Percentiles rank a stretch among this genome's conserved stretches.
phyloP scores from a whole-genome alignment of 2,797 vertebrate genomes.

The Phataginus tricuspis region DNA sequence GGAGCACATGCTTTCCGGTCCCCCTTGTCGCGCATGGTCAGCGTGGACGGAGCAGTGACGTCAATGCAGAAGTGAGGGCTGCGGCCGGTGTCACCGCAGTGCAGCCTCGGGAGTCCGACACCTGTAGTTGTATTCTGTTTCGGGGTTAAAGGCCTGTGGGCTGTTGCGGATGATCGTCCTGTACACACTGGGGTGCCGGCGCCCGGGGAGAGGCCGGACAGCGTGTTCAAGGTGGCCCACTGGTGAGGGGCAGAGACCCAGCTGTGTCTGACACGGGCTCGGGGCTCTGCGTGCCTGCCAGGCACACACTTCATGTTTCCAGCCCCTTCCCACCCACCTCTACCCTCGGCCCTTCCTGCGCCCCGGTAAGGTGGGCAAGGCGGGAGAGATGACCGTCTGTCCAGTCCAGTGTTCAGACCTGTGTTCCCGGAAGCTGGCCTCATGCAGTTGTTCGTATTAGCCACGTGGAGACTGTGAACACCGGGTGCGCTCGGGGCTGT shows the following conservation, averaged over 20 bases:
- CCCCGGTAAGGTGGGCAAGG: rapidly evolving
- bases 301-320: not conserved
- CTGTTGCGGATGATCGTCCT: not conserved
- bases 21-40: not conserved
- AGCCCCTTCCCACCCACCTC: not conserved
- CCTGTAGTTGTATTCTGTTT: not conserved
- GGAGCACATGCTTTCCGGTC: too few species aligned
- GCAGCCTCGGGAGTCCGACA: not conserved
- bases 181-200: not conserved
- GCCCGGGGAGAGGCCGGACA: too few species aligned
- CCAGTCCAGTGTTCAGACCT: not conserved
- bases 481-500: not conserved
- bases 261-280: too few species aligned
- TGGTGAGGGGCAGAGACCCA: not conserved
- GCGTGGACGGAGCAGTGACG: rapidly evolving
- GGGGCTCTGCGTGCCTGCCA: not conserved
- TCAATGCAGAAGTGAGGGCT: rapidly evolving
- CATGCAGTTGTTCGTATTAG: not conserved
- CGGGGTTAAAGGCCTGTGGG: rapidly evolving
- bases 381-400: not conserved
- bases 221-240: not conserved
- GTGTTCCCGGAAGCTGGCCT: not conserved
- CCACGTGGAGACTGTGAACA: not conserved
- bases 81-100: not conserved
- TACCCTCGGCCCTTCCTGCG: not conserved